phyloP scores from a whole-genome alignment of 2,888 invertebrate genomes.

The Drosophila greeni region DNA sequence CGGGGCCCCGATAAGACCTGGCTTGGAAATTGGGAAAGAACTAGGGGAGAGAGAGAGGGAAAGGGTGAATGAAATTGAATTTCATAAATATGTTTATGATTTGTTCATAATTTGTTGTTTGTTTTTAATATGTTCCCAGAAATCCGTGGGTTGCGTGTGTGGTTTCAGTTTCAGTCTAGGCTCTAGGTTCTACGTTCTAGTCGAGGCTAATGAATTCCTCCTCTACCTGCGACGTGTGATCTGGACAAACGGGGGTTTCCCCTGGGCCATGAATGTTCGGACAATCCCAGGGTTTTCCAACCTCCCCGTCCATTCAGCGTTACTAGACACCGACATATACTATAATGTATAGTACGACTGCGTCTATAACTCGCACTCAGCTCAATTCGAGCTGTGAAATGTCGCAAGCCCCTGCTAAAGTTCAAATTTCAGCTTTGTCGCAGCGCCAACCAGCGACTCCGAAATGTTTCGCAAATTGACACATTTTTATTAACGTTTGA shows the following conservation, averaged over 20 bases:
- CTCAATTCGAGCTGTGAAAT: constrained; percentile 48
- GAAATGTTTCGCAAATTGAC: constrained; percentile 65
- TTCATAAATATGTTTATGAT: constrained; percentile 68
- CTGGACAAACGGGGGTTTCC: constrained; percentile 54
- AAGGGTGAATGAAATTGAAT: constrained; percentile 65
- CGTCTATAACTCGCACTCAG: constrained; percentile 28
- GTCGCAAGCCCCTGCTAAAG: constrained; percentile 50
- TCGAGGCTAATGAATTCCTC: constrained; percentile 9
- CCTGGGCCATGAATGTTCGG: constrained; percentile 42
- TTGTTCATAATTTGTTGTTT: constrained; percentile 62
- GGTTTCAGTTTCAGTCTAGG: constrained; percentile 29
- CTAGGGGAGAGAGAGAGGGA: constrained; percentile 1
- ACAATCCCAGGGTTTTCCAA: constrained; percentile 52
- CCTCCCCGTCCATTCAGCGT: constrained; percentile 49
- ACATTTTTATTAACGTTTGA: constrained; percentile 57
- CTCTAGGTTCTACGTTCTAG: neutral
- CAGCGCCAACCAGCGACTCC: constrained; percentile 32
- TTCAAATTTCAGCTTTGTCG: constrained; percentile 53
- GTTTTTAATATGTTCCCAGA: constrained; percentile 59
- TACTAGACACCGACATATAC: constrained; percentile 12
- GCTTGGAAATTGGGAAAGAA: constrained; percentile 21
- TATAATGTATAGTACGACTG: neutral
- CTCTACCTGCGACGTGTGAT: constrained; percentile 31
- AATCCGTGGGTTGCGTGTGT: constrained; percentile 33
- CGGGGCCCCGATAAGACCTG: constrained; percentile 49